A percentile compares a stretch with the other conserved stretches of the same genome.
phyloP scores from a whole-genome alignment of 92 coral and sea anemone species.

The Chrysogorgia sp. region DNA sequence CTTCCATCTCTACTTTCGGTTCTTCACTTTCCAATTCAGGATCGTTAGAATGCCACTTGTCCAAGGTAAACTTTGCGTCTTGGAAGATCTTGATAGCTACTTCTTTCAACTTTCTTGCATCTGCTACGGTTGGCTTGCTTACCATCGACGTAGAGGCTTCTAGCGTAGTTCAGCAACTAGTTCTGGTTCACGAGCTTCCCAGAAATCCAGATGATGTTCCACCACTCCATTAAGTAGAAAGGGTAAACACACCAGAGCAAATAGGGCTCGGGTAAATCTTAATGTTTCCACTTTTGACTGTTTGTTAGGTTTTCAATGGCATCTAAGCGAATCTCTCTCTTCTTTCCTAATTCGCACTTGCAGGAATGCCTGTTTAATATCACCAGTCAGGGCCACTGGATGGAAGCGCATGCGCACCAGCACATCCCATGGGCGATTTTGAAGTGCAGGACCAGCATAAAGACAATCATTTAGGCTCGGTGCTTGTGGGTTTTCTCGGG shows the following conservation, averaged over 20 bases:
- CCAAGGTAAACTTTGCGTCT: no score
- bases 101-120: no score
- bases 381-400: slow-evolving; percentile 9
- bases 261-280: neutral
- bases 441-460: neutral
- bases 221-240: slow-evolving; percentile 5
- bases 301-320: neutral
- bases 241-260: neutral
- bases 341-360: neutral
- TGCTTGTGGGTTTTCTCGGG: no score
- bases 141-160: no score
- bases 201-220: neutral
- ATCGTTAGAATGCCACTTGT: no score
- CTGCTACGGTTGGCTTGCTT: no score
- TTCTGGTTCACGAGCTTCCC: neutral
- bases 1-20: no score
- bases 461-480: no score
- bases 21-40: no score
- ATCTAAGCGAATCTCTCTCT: neutral
- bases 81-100: no score
- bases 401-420: slow-evolving; percentile 6
- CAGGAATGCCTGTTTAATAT: slow-evolving; percentile 2
- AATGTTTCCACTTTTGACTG: neutral
- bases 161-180: no score
- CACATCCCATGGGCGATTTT: neutral